Conservation (phyloP, 2,113 vertebrate genomes). For the Tragelaphus strepsiceros region DNA sequence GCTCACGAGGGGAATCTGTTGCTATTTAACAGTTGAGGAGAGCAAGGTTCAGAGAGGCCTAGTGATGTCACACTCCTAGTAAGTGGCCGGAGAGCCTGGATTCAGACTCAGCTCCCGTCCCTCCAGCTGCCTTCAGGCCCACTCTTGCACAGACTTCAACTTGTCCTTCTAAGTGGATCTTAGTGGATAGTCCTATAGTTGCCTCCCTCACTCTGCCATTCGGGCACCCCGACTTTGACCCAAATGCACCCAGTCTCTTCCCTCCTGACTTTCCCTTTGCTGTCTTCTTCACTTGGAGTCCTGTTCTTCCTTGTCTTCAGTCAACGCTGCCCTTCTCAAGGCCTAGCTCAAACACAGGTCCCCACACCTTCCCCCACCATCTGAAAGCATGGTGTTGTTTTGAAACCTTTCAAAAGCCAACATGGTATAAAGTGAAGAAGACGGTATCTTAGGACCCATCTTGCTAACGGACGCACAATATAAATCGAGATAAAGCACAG, state of each 20-base stretch:
- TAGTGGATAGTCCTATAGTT: too few relatives aligned
- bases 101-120: neutral
- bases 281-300: neutral
- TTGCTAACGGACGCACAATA: neutral
- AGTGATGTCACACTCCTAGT: accelerated
- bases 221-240: accelerated
- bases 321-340: neutral
- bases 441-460: neutral
- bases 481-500: neutral
- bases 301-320: neutral
- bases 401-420: neutral
- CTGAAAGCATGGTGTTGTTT: neutral
- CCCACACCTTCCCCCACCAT: neutral
- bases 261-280: neutral
- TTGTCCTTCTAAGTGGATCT: neutral
- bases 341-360: neutral
- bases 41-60: neutral
- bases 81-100: neutral
- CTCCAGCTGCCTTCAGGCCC: neutral
- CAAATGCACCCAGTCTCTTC: neutral
- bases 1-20: neutral
- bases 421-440: neutral
- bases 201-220: neutral
- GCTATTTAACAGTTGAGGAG: too few relatives aligned
- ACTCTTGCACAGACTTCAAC: neutral